Base-by-base conservation (phyloP, 2,888 invertebrate genomes). In the Creontiades dilutus region DNA sequence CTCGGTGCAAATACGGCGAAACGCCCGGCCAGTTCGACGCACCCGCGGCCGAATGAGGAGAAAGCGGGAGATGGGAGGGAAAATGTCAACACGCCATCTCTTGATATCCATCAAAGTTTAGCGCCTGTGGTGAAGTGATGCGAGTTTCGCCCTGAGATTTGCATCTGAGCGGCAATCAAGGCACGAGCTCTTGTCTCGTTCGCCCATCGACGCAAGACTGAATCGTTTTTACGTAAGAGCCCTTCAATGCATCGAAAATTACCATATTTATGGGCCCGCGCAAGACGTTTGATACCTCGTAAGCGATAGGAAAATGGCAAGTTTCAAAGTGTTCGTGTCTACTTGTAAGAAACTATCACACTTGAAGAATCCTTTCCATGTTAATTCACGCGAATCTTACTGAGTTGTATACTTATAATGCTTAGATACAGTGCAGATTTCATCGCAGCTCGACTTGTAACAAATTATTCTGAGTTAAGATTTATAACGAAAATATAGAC, bases 81-180 rank as follows among this genome's bases (percentile, higher is more conserved):
- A 61, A 61, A 61, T 61, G 61, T 61, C 61, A 61, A 61, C 61
- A 61, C 61, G 61, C 61, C 61, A 61, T 61, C 61, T 57, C 57
- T n/a, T n/a, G 61, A 61, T 61, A 61, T 61, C 61, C 61, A 61
- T 61, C 61, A 61, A 61, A 61, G n/a, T 19, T 61, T 61, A 61
- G 61, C 61, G 61, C 61, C 61, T 61, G 19, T 61, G 61, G 19
- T 9, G 19, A n/a, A 9, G 61, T n/a, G n/a, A n/a, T n/a, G 61
- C 61, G 61, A 19, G 61, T 19, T 61, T 61, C 19, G 16, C n/a
- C n/a, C 19, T 19, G n/a, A 61, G 61, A 61, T 61, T 61, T 61
- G 61, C 61, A 61, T 61, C 61, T 61, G 61, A 61, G 61, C 19
- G 61, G 61, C n/a, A 61, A 61, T 61, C 61, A 61, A 61, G 61